Evolutionary conservation across 1,140 invertebrate genomes (phyloP), one percentile per base, ranked within the genome.

Genomic region (Ooceraea biroi): DNA sequence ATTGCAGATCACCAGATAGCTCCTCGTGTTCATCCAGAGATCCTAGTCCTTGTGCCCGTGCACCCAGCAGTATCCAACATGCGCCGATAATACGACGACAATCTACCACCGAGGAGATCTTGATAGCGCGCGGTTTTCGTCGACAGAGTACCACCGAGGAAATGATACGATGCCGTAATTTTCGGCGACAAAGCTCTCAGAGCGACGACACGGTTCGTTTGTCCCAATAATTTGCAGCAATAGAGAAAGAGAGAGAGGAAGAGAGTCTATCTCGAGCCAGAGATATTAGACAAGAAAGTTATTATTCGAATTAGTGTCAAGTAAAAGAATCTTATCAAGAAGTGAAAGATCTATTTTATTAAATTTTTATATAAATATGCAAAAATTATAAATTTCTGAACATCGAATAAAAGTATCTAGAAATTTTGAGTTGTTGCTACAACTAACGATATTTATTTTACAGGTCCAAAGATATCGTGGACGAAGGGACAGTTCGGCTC

Each of bases 131-230:
- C 55, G 98, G 98, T 41, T 98, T 98, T 93, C 95, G 98, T 0
- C 95, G 98, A 46, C 98, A 98, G 90, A 98, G 97, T 1, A 98
- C 98, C 1, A 98, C 97, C 0, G 98, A 98, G 90, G 98, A 98
- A 92, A 98, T 98, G 97, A 98, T 98, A 60, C 95, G 98, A 5
- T 98, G 98, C 91, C 95, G 98, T 50, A 98, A 98, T 92, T 98
- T 98, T 92, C 95, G 97, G 27, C 95, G 97, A 22, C 97, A 97
- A 90, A 97, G 97, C 90, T 97, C 97, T 0, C 97, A 97, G 88
- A 97, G 96, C 90, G 97, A 97, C 78, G 97, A 97, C 88, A 96
- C 96, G 50, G 96, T 96, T 86, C 95, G 96, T 82, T 50, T 17
- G 11, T 61, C 11, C 57, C 12, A 11, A 57, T 17, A 65, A 82